Conservation (phyloP, 2,888 invertebrate species). For the Amiota communis region DNA sequence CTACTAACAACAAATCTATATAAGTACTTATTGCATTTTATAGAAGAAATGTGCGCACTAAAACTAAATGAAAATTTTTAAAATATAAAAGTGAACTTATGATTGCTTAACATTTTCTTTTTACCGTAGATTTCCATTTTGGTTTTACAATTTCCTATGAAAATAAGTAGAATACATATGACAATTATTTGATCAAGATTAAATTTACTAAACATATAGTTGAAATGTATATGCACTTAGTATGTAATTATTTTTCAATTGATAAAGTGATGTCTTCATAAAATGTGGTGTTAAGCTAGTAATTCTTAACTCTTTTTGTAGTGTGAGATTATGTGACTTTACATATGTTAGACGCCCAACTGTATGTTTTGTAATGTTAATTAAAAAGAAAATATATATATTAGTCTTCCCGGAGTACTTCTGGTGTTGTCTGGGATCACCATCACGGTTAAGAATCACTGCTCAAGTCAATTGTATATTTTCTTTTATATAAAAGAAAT, state of each 20-base stretch:
- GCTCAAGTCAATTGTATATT: too few relatives aligned
- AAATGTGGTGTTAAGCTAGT: not conserved
- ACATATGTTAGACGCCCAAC: too few relatives aligned
- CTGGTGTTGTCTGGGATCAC: too few relatives aligned
- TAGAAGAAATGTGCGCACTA: constrained; percentile 26
- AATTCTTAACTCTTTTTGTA: too few relatives aligned
- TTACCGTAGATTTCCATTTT: constrained; percentile 74
- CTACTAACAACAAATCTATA: constrained; percentile 2
- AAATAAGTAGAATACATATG: constrained; percentile 56
- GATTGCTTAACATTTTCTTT: not conserved
- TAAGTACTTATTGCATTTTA: not conserved
- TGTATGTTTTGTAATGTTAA: too few relatives aligned
- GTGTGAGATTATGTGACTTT: too few relatives aligned
- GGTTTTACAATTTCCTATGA: constrained; percentile 71
- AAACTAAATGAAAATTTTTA: constrained; percentile 17
- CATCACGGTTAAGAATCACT: too few relatives aligned
- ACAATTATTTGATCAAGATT: constrained; percentile 14
- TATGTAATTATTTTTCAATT: constrained; percentile 1
- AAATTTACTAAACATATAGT: too few relatives aligned
- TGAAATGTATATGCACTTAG: not conserved
- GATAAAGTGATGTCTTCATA: not conserved
- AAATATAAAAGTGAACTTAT: not conserved
- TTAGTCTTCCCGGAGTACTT: too few relatives aligned
- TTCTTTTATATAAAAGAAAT: too few relatives aligned
- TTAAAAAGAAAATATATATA: too few relatives aligned